These are phyloP conservation scores for Mastacembelus armatus DNA, from an alignment of 2,797 vertebrate species.

Conservation along the genomic window DNA sequence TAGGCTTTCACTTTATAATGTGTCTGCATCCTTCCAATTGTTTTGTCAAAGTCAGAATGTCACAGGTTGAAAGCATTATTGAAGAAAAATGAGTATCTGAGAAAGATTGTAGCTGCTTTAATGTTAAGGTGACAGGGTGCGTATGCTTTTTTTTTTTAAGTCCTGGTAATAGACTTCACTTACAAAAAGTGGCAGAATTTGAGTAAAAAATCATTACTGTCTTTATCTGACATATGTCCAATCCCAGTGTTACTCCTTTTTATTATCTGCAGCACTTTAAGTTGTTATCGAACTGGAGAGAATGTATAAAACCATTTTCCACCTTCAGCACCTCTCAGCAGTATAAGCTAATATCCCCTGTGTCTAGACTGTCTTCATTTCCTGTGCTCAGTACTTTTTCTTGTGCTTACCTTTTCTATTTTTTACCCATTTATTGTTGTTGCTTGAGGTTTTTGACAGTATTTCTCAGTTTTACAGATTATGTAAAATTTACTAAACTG, in stretches of 20 bases:
- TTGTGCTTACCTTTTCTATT: conserved; percentile 3
- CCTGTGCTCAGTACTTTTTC: conserved; percentile 21
- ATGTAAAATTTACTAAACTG: not conserved
- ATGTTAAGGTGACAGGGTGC: not conserved
- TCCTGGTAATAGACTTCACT: conserved; percentile 1
- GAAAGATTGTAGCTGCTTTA: not conserved
- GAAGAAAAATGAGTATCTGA: not conserved
- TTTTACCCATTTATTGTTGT: not conserved
- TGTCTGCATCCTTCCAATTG: conserved; percentile 31
- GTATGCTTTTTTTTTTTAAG: too few relatives aligned
- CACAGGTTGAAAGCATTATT: conserved; percentile 6
- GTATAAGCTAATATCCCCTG: conserved; percentile 28
- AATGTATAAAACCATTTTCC: conserved; percentile 30
- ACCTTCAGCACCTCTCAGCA: conserved; percentile 21
- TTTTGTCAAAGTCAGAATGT: conserved; percentile 49
- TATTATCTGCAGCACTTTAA: conserved; percentile 29
- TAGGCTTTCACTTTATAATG: conserved; percentile 36
- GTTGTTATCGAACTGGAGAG: conserved; percentile 24
- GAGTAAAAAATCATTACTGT: not conserved
- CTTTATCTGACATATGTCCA: conserved; percentile 15
- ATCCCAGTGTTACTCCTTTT: conserved; percentile 20
- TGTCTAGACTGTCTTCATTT: conserved; percentile 50
- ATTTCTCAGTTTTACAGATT: conserved; percentile 1
- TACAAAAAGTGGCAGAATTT: not conserved
- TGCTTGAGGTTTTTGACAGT: not conserved